Evolutionary conservation across 2,888 invertebrate genomes (phyloP), one percentile per base, ranked within the genome.

Genomic region (Sarcophaga subvicina): DNA sequence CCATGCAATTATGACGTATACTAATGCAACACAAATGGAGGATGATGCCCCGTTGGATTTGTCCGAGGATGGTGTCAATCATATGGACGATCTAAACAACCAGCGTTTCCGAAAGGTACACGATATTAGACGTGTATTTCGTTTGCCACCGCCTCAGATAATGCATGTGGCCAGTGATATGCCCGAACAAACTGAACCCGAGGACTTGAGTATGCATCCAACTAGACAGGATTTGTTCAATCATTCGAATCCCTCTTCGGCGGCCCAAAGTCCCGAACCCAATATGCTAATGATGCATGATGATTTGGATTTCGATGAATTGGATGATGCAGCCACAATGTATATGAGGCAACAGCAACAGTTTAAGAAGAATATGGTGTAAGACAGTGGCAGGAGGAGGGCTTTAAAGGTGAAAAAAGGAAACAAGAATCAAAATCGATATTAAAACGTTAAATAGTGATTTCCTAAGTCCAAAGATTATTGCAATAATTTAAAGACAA

Each of bases 171-270:
- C 91, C 82, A 91, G 89, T 85, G 91, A 91, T 54, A 92, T 95
- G 71, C 97, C 98, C 22, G 97, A 97, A 93, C 98, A 98, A 94
- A 98, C 98, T 3, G 98, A 98, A 93, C 98, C 98, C 10, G 98
- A 98, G 92, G 98, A 98, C 92, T 94, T 98, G 88, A 97, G 97
- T 80, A 96, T 98, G 95, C 95, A 95, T 70, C 91, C 92, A 82
- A 92, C 93, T 1, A 91, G 92, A 75, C 80, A 78, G 91, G 76
- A 86, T 3, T 25, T 64, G 4, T 3, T 67, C 5, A 66, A 4
- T 54, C 47, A 12, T 17, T 87, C 84, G 2, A 79, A 75, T 82
- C 70, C 84, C 17, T 87, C 84, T 94, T n/a, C 90, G 0, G 93
- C 89, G 6, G 90, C 88, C 3, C 83, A 88, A 75, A 87, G 83